Percentiles rank a stretch among this genome's conserved stretches.
Conservation (phyloP, 2,797 vertebrate species). For the Pipistrellus kuhlii region DNA sequence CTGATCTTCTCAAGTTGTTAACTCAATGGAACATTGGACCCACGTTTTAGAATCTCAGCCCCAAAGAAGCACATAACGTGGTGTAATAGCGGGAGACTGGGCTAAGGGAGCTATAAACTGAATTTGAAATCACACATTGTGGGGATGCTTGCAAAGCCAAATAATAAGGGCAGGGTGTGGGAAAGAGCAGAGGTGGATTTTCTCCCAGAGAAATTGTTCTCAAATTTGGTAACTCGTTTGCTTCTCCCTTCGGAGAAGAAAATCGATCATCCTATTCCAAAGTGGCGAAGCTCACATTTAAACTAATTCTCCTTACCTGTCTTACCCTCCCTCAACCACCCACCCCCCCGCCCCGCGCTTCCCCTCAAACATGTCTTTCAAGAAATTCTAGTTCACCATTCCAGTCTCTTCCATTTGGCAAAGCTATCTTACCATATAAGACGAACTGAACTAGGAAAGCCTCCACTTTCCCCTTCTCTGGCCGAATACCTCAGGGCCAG, state of each 20-base stretch:
- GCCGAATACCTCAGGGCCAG: neutral
- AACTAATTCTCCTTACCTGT: neutral
- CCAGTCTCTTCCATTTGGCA: neutral
- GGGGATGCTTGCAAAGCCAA: conserved; percentile 60
- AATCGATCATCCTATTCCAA: neutral
- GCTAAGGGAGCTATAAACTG: conserved; percentile 55
- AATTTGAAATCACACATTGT: conserved; percentile 70
- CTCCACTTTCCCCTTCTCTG: neutral
- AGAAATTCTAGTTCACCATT: neutral
- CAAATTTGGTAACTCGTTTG: neutral
- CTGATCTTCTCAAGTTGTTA: conserved; percentile 72
- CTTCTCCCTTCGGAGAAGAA: conserved; percentile 2
- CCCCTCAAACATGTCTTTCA: neutral
- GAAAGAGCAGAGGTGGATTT: conserved; percentile 1
- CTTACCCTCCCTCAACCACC: neutral
- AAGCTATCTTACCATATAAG: neutral
- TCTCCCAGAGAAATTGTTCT: conserved; percentile 43
- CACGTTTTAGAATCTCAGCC: conserved; percentile 75
- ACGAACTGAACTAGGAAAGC: neutral
- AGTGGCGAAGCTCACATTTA: conserved; percentile 21
- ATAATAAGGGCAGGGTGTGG: neutral
- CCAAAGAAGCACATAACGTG: conserved; percentile 75
- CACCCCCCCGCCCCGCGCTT: neutral
- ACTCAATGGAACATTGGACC: conserved; percentile 81
- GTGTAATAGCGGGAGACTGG: conserved; percentile 71